A percentile compares a stretch with the other conserved stretches of the same genome.
These are phyloP conservation scores for Rhizomys pruinosus DNA, from an alignment of 2,113 vertebrate genomes.

Conservation along the genomic window DNA sequence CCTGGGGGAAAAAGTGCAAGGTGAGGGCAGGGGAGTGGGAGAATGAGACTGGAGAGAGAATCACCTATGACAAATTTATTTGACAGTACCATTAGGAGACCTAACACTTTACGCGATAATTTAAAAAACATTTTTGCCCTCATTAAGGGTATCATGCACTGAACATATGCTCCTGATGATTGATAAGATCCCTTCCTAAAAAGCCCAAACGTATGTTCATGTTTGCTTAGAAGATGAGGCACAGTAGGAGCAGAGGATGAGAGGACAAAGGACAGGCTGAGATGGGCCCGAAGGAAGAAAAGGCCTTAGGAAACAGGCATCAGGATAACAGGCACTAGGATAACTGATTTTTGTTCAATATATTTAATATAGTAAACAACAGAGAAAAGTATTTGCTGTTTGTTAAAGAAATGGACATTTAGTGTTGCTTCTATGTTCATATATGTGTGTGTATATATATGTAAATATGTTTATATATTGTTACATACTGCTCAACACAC, in stretches of 20 bases:
- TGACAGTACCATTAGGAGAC: not conserved
- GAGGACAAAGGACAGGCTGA: not conserved
- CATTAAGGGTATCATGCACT: constrained; percentile 30
- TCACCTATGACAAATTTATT: not conserved
- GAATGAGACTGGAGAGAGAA: not conserved
- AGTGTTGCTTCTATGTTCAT: not conserved
- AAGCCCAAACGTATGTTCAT: not conserved
- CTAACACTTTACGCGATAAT: not conserved
- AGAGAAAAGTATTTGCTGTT: not conserved
- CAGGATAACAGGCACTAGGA: not conserved
- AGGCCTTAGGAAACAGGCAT: not conserved
- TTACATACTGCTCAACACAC: too few species aligned
- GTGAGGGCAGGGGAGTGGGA: not conserved
- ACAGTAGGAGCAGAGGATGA: not conserved
- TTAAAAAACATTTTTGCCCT: not conserved
- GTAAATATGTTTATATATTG: too few species aligned
- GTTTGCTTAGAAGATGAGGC: not conserved
- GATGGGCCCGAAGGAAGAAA: not conserved
- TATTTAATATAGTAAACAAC: not conserved
- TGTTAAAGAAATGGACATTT: not conserved
- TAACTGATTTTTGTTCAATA: not conserved
- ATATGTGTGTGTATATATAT: too few species aligned
- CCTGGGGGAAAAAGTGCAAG: too few species aligned
- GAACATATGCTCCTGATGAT: not conserved
- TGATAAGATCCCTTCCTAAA: not conserved